These are phyloP conservation scores for Archaeoteleia sp. DNA, from an alignment of 2,888 invertebrate genomes.

Conservation along the genomic window DNA sequence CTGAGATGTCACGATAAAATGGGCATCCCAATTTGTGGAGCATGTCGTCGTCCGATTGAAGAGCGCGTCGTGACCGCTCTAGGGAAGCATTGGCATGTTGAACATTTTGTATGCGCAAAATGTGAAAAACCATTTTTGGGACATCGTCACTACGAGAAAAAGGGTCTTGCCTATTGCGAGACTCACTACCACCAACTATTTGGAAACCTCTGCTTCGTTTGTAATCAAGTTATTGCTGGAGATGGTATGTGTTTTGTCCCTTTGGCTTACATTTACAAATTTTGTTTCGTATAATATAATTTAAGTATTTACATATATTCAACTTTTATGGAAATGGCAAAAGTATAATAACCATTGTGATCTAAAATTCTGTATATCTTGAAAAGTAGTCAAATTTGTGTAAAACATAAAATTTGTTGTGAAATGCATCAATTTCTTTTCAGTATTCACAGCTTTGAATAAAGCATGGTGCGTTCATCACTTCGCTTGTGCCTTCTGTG, in stretches of 20 bases:
- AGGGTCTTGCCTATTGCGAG: slow-evolving; percentile 98
- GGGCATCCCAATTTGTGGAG: slow-evolving; percentile 99
- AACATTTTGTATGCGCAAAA: slow-evolving; percentile 99
- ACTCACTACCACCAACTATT: slow-evolving; percentile 99
- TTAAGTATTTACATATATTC: neutral
- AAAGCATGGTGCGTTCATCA: slow-evolving; percentile 99
- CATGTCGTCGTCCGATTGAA: slow-evolving; percentile 98
- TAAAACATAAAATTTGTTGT: too few relatives aligned
- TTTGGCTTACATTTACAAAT: slow-evolving; percentile 6
- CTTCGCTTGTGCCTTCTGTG: slow-evolving; percentile 98
- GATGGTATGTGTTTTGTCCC: slow-evolving; percentile 82
- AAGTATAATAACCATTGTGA: too few relatives aligned
- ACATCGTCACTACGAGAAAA: slow-evolving; percentile 98
- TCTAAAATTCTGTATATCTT: too few relatives aligned
- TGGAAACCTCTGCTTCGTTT: slow-evolving; percentile 98
- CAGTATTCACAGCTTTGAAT: slow-evolving; percentile 97
- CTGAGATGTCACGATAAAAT: slow-evolving; percentile 99
- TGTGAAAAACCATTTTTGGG: slow-evolving; percentile 99
- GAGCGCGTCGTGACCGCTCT: slow-evolving; percentile 98
- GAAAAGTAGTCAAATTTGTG: too few relatives aligned
- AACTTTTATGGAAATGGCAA: too few relatives aligned
- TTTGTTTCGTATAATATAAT: neutral
- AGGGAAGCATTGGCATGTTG: slow-evolving; percentile 99
- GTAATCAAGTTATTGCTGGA: slow-evolving; percentile 98
- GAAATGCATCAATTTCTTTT: too few relatives aligned